Percentiles rank a stretch among this genome's conserved stretches.
Evolutionary conservation across 2,888 invertebrate genomes (phyloP).

Genomic region (Timema cristinae): DNA sequence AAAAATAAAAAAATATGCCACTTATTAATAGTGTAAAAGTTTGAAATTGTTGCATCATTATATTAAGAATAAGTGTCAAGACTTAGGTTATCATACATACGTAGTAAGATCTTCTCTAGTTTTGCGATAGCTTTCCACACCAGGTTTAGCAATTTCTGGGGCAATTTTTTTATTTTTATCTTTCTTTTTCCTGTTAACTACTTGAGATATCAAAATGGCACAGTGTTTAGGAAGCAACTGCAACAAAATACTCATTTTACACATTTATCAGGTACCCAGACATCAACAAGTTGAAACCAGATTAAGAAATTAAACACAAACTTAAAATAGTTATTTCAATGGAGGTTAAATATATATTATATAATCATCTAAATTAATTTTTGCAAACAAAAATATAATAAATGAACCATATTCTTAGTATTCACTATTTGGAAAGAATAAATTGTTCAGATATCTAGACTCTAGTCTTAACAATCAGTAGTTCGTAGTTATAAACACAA

Average conservation of each 20-base stretch:
- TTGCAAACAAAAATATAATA: too few relatives aligned
- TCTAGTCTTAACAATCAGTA: too few relatives aligned
- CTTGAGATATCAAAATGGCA: conserved; percentile 82
- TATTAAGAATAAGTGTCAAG: neutral
- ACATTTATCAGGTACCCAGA: too few relatives aligned
- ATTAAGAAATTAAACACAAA: too few relatives aligned
- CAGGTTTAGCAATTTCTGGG: conserved; percentile 85
- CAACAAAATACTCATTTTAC: conserved; percentile 20
- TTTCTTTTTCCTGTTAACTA: conserved; percentile 86
- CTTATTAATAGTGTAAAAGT: neutral
- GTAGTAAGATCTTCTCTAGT: conserved; percentile 95
- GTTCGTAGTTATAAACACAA: too few relatives aligned
- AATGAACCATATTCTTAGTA: too few relatives aligned
- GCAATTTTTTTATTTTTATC: conserved; percentile 81
- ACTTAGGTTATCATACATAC: conserved; percentile 36
- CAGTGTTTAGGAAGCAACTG: conserved; percentile 89
- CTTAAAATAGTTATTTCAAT: too few relatives aligned
- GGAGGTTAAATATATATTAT: too few relatives aligned
- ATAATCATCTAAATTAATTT: too few relatives aligned
- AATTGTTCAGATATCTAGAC: too few relatives aligned
- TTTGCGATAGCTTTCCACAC: conserved; percentile 92
- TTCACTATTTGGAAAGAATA: too few relatives aligned
- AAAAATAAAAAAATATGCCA: neutral
- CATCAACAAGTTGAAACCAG: too few relatives aligned
- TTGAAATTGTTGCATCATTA: neutral